phyloP scores from a whole-genome alignment of 2,888 invertebrate genomes.

The Eilema caniola region DNA sequence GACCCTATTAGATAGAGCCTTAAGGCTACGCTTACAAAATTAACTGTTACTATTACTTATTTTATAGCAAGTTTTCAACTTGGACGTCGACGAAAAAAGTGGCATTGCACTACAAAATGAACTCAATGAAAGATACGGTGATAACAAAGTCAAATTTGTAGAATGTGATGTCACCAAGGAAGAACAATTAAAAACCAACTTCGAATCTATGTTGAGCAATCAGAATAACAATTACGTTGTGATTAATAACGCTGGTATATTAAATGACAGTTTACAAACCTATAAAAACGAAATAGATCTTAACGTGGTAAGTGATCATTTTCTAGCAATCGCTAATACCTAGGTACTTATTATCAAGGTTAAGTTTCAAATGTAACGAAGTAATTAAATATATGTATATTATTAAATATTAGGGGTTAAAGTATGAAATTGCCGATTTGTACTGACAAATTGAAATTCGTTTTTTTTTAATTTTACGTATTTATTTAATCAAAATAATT shows the following conservation, averaged over 20 bases:
- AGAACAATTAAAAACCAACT: constrained; percentile 32
- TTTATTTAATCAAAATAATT: no score
- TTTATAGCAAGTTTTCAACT: constrained; percentile 38
- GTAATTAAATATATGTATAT: no score
- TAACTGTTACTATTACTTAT: neutral
- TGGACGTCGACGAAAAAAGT: constrained; percentile 38
- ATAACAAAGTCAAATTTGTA: constrained; percentile 36
- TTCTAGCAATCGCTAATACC: neutral
- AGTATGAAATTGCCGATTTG: no score
- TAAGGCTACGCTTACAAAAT: neutral
- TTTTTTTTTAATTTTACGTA: no score
- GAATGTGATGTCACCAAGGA: constrained; percentile 45
- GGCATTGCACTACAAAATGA: constrained; percentile 37
- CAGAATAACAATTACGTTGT: constrained; percentile 29
- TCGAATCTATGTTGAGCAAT: constrained; percentile 29
- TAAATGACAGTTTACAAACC: constrained; percentile 47
- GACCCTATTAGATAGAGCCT: no score
- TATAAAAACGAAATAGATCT: constrained; percentile 52
- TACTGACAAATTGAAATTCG: no score
- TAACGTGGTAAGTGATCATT: constrained; percentile 53
- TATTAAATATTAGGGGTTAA: no score
- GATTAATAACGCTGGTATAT: constrained; percentile 51
- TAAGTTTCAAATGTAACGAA: neutral
- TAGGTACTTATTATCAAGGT: neutral
- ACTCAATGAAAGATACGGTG: constrained; percentile 37